Evolutionary conservation across 2,888 invertebrate genomes (phyloP).

Genomic region (Volucella inanis): DNA sequence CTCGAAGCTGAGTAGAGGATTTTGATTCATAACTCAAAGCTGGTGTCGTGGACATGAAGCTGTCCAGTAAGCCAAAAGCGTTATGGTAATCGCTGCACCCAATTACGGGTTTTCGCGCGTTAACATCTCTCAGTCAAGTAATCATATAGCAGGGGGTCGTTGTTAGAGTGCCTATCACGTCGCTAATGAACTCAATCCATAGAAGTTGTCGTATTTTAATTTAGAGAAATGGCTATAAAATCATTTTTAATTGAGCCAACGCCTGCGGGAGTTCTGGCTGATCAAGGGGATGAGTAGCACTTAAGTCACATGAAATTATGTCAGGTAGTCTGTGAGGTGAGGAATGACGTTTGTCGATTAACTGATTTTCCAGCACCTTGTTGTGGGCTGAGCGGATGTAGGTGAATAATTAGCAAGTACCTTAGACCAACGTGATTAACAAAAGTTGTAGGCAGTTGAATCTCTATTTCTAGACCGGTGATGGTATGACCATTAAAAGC

Average conservation of each 20-base stretch:
- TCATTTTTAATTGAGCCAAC: not conserved
- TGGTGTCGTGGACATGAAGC: slow-evolving; percentile 4
- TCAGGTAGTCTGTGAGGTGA: no score
- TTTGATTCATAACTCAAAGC: slow-evolving; percentile 12
- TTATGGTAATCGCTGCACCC: not conserved
- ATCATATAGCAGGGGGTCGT: slow-evolving; percentile 29
- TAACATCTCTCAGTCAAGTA: slow-evolving; percentile 24
- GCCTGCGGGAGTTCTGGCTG: slow-evolving; percentile 2
- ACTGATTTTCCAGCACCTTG: no score
- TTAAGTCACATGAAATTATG: no score
- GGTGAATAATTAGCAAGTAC: no score
- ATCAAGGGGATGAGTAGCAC: not conserved
- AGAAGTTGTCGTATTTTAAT: slow-evolving; percentile 33
- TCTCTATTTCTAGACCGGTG: no score
- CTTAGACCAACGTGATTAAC: no score
- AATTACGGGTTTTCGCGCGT: not conserved
- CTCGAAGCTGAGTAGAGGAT: not conserved
- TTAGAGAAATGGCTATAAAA: slow-evolving; percentile 15
- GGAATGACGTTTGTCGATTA: no score
- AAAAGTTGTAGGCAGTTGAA: no score
- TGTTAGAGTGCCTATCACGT: slow-evolving; percentile 12
- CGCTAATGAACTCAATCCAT: slow-evolving; percentile 17
- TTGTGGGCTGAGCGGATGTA: no score
- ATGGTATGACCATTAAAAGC: no score
- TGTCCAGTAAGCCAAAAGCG: not conserved